Evolutionary conservation across 1,140 invertebrate species (phyloP), one percentile per base, ranked within the genome.

Genomic region (Riptortus pedestris): DNA sequence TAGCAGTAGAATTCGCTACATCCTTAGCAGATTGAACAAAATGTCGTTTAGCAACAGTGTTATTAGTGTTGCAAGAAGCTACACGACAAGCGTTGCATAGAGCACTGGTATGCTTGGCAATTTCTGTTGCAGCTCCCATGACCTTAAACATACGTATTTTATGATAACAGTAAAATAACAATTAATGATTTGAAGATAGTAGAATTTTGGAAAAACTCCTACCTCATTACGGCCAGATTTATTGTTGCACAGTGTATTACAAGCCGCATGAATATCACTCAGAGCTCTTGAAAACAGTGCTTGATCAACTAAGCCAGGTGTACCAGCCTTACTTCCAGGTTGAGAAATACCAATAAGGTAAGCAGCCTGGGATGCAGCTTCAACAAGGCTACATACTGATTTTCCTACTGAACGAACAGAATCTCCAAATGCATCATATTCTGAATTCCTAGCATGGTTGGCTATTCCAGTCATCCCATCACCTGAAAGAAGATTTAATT

Each of bases 1-100:
- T 84, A 0, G 94, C 91, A 2, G 96, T 99, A 2, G 91, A 92
- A 75, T 95, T 96, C 22, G 96, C 96, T 1, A 99, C 93, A 73
- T 97, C 92, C 74, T 96, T 96, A 26, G 95, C 95, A 65, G 92
- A 90, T 72, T 98, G 93, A 18, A 99, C 94, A 75, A 99, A 98
- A 73, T 98, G 93, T 65, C 93, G 77, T 75, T 97, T 97, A 43
- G 93, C 91, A 22, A 92, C 90, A 0, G 94, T 90, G 76, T 98
- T 96, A 59, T 80, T 84, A 2, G 92, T 96, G 74, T 90, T 91
- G 57, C 88, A 88, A 14, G 93, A 96, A 0, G 96, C 95, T 2
- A 87, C 79, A 20, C 96, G 81, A 73, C 96, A 98, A 28, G 93
- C 89, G 71, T 94, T 96, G 74, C 95, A 98, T 16, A 98, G 77